Percentiles rank a stretch among this genome's conserved stretches.
These are phyloP conservation scores for Euzophera pinguis DNA, from an alignment of 2,888 invertebrate genomes.

Conservation along the genomic window DNA sequence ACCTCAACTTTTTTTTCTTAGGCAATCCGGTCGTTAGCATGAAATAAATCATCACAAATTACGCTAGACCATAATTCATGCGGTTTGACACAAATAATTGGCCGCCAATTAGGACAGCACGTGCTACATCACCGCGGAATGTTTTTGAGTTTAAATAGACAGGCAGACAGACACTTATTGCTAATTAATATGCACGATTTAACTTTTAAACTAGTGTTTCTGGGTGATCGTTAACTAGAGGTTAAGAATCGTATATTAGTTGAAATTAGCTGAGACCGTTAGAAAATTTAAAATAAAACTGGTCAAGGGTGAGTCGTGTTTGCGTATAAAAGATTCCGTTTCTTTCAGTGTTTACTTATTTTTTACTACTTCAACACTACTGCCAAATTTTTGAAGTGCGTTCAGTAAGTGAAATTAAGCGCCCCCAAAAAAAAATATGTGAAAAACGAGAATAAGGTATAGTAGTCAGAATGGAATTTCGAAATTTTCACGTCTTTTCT, in stretches of 20 bases:
- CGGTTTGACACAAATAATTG: slow-evolving; percentile 26
- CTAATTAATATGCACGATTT: slow-evolving; percentile 12
- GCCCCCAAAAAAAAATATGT: too few relatives aligned
- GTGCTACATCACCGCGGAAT: slow-evolving; percentile 1
- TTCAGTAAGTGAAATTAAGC: too few relatives aligned
- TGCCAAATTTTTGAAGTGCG: too few relatives aligned
- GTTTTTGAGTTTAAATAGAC: slow-evolving; percentile 8
- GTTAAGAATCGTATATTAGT: neutral
- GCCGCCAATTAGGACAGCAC: slow-evolving; percentile 21
- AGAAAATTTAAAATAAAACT: too few relatives aligned
- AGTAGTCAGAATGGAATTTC: too few relatives aligned
- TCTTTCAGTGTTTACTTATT: too few relatives aligned
- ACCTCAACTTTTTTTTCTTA: neutral
- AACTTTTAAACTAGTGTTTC: slow-evolving; percentile 3
- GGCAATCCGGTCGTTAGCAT: neutral
- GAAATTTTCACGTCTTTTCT: too few relatives aligned
- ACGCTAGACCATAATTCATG: slow-evolving; percentile 14
- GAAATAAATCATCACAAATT: slow-evolving; percentile 11
- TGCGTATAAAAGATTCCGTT: too few relatives aligned
- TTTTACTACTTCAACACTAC: too few relatives aligned
- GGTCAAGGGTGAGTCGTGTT: too few relatives aligned
- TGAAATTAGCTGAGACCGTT: too few relatives aligned
- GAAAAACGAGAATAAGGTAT: too few relatives aligned
- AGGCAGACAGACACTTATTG: slow-evolving; percentile 8
- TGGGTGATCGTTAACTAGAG: neutral